These are phyloP conservation scores for Muricea muricata DNA, from an alignment of 92 coral and sea anemone species.

Conservation along the genomic window DNA sequence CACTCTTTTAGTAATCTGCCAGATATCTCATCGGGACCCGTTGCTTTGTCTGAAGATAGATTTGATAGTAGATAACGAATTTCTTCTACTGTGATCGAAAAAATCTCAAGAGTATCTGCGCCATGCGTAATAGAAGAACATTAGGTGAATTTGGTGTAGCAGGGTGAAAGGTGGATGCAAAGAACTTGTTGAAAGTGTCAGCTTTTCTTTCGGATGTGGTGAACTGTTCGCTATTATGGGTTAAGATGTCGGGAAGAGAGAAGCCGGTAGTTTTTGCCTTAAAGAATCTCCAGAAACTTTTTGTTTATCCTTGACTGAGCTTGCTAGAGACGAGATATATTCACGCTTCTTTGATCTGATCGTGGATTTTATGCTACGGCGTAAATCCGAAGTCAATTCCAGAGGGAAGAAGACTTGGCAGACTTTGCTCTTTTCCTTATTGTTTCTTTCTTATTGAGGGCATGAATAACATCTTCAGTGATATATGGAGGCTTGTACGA, in stretches of 20 bases:
- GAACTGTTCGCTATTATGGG: not conserved
- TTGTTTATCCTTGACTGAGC: not conserved
- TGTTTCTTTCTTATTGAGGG: constrained; percentile 39
- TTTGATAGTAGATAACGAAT: not conserved
- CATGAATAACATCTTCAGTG: constrained; percentile 25
- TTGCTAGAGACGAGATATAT: constrained; percentile 1
- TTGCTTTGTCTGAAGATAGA: not conserved
- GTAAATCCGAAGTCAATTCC: constrained; percentile 34
- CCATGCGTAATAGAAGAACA: not conserved
- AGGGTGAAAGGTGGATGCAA: constrained; percentile 28
- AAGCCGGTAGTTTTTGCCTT: constrained; percentile 25
- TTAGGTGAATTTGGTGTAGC: not conserved
- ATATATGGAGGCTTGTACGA: constrained; percentile 28
- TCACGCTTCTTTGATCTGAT: constrained; percentile 19
- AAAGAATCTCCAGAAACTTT: constrained; percentile 41
- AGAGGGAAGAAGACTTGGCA: not conserved
- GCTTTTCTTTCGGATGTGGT: constrained; percentile 18
- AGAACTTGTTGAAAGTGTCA: constrained; percentile 27
- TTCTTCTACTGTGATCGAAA: not conserved
- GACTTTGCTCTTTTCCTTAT: constrained; percentile 35
- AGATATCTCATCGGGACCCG: not conserved
- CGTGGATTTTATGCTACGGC: constrained; percentile 17
- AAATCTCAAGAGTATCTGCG: not conserved
- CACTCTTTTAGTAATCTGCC: not conserved
- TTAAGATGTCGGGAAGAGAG: constrained; percentile 27